These are phyloP conservation scores for Cheilosia grossa DNA, from an alignment of 2,888 invertebrate species.

Conservation along the genomic window DNA sequence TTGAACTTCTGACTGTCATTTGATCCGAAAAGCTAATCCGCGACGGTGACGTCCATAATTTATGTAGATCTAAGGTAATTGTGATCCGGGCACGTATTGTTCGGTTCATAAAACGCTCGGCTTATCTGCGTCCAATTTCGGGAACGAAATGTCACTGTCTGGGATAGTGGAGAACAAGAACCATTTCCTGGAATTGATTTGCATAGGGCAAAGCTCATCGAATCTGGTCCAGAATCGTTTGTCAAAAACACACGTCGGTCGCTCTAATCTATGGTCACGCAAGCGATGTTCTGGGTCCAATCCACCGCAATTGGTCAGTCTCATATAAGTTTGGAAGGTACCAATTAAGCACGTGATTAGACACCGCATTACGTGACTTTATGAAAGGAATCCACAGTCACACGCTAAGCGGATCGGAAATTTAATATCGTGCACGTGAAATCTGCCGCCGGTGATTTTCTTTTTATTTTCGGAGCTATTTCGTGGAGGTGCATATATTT, in stretches of 20 bases:
- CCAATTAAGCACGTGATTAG: conserved; percentile 57
- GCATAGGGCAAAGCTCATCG: background rate
- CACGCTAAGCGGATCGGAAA: conserved; percentile 45
- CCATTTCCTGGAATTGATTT: background rate
- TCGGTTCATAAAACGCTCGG: background rate
- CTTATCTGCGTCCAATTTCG: background rate
- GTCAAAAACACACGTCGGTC: too few relatives aligned
- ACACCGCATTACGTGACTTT: conserved; percentile 60
- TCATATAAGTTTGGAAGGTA: too few relatives aligned
- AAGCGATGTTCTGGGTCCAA: too few relatives aligned
- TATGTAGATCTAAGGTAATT: conserved; percentile 10
- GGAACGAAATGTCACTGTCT: conserved; percentile 6
- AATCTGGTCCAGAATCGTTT: too few relatives aligned
- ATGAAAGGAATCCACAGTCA: conserved; percentile 19
- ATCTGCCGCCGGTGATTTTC: background rate
- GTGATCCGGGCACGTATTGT: conserved; percentile 34
- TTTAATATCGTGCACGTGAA: conserved; percentile 19
- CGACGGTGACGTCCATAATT: background rate
- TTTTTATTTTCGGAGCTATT: background rate
- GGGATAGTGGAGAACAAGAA: background rate
- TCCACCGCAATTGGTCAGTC: too few relatives aligned
- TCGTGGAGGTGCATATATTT: conserved; percentile 57
- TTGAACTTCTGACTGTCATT: conserved; percentile 17
- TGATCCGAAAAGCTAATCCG: conserved; percentile 27
- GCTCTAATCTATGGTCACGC: too few relatives aligned